Conservation (phyloP, 53 echinoderm and acorn worm genomes). For the Crossaster papposus region DNA sequence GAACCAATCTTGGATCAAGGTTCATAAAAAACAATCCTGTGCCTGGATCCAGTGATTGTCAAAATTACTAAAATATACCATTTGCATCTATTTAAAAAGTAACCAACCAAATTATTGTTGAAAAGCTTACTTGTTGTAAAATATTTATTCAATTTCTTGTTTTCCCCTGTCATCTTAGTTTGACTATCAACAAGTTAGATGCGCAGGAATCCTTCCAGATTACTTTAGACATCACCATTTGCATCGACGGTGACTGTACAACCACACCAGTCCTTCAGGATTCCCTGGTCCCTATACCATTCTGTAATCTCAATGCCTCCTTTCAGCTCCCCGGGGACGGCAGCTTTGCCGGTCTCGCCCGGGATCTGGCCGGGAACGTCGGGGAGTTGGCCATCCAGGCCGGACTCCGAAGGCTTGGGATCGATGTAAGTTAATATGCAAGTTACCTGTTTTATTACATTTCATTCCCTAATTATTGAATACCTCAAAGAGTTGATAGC, state of each 20-base stretch:
- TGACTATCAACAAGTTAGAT: constrained; percentile 49
- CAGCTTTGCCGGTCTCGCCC: constrained; percentile 18
- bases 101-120: no score
- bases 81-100: no score
- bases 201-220: constrained; percentile 34
- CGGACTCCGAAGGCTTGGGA: constrained; percentile 54
- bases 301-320: constrained; percentile 44
- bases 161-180: constrained; percentile 21
- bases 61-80: no score
- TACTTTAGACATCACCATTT: constrained; percentile 21
- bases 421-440: constrained; percentile 14
- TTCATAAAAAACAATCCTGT: no score
- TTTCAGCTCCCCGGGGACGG: constrained; percentile 42
- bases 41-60: no score
- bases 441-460: no score
- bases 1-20: no score
- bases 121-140: no score
- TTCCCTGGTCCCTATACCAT: constrained; percentile 32
- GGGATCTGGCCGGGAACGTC: constrained; percentile 14
- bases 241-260: constrained; percentile 30
- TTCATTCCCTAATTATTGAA: no score
- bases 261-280: constrained; percentile 15
- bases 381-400: constrained; percentile 53
- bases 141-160: no score
- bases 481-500: no score